These are phyloP conservation scores for Pelobates fuscus DNA, from an alignment of 2,113 vertebrate genomes.

Conservation along the genomic window DNA sequence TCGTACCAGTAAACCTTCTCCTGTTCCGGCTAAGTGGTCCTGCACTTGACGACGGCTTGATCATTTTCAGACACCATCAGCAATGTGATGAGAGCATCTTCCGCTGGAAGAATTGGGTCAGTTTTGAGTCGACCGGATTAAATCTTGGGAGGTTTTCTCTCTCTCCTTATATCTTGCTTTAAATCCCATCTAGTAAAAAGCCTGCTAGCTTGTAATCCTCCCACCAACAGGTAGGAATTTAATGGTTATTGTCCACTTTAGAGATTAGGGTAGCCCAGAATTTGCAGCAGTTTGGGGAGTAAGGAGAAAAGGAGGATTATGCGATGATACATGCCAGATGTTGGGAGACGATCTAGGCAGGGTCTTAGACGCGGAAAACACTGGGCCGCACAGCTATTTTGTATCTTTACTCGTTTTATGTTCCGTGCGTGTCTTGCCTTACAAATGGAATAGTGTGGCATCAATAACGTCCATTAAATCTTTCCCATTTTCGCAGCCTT, in stretches of 20 bases:
- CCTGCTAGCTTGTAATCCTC: constrained; percentile 68
- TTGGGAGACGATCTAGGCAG: constrained; percentile 58
- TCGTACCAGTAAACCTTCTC: too few relatives aligned
- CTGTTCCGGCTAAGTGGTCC: not conserved
- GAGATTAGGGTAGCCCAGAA: constrained; percentile 73
- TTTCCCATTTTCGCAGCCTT: too few relatives aligned
- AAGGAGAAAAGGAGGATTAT: constrained; percentile 67
- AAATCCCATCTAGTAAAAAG: constrained; percentile 70
- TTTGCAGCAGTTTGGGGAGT: constrained; percentile 55
- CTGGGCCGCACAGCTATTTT: constrained; percentile 54
- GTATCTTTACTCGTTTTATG: too few relatives aligned
- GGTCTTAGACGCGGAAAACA: constrained; percentile 58
- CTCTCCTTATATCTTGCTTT: constrained; percentile 66
- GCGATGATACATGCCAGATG: constrained; percentile 62
- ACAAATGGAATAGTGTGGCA: too few relatives aligned
- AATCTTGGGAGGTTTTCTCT: constrained; percentile 68
- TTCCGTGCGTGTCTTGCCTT: too few relatives aligned
- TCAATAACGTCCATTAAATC: too few relatives aligned
- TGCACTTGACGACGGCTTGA: not conserved
- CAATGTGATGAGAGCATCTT: constrained; percentile 57
- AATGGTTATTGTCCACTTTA: constrained; percentile 74
- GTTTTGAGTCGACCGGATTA: constrained; percentile 68
- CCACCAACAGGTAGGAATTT: constrained; percentile 70
- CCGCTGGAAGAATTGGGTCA: constrained; percentile 72
- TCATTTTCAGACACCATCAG: constrained; percentile 23